Percentiles rank a stretch among this genome's conserved stretches.
Evolutionary conservation across 2,113 vertebrate species (phyloP).

Genomic region (Oplegnathus fasciatus): DNA sequence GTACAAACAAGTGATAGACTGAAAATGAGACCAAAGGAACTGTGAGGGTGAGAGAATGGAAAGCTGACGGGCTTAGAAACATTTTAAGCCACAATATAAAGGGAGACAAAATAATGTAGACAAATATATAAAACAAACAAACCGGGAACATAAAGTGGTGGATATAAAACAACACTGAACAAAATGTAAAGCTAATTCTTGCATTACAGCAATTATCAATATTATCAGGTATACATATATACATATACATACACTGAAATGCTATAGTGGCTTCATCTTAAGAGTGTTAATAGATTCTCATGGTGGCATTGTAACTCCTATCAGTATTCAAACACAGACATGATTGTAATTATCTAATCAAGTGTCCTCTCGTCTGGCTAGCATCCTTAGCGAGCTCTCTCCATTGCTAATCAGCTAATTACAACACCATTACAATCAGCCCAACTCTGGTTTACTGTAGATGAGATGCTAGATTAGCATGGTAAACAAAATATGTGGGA

Average conservation of each 20-base stretch:
- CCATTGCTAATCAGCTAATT: conserved; percentile 72
- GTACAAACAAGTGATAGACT: not conserved
- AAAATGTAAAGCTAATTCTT: not conserved
- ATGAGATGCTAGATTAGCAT: conserved; percentile 49
- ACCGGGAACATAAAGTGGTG: not conserved
- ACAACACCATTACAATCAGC: conserved; percentile 64
- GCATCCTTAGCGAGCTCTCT: conserved; percentile 62
- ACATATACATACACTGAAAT: not conserved
- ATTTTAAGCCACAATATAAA: not conserved
- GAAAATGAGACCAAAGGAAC: not conserved
- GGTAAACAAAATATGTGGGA: conserved; percentile 47
- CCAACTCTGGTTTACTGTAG: conserved; percentile 35
- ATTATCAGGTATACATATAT: too few species aligned
- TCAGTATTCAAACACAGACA: conserved; percentile 61
- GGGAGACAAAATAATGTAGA: not conserved
- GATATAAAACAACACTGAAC: not conserved
- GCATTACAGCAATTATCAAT: not conserved
- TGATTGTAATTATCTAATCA: conserved; percentile 68
- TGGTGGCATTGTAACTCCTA: conserved; percentile 28
- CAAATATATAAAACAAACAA: not conserved
- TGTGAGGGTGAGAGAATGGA: not conserved
- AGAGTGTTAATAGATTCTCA: conserved; percentile 36
- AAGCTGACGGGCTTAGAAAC: not conserved
- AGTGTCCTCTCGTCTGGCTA: conserved; percentile 65
- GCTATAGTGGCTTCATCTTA: not conserved